phyloP scores from a whole-genome alignment of 1,140 invertebrate genomes.

The Drosophila yakuba region DNA sequence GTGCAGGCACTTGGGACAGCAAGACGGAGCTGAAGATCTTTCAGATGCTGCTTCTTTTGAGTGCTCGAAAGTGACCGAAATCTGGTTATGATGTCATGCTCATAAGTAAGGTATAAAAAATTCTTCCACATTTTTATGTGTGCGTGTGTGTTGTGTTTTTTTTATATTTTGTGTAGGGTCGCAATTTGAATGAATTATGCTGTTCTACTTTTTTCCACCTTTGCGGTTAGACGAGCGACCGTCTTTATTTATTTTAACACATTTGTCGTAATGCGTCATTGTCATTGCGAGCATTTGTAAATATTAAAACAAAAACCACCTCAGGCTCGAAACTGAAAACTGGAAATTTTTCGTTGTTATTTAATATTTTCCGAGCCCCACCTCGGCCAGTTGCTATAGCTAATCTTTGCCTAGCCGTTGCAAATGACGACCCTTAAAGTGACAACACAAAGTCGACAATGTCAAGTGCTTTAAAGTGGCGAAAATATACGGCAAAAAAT shows the following conservation, averaged over 20 bases:
- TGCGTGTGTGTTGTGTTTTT: slow-evolving; percentile 18
- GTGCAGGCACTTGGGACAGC: slow-evolving; percentile 67
- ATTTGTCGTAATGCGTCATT: slow-evolving; percentile 76
- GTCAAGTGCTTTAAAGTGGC: slow-evolving; percentile 46
- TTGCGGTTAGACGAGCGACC: slow-evolving; percentile 64
- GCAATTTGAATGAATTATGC: slow-evolving; percentile 61
- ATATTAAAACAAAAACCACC: slow-evolving; percentile 47
- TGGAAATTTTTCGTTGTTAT: slow-evolving; percentile 47
- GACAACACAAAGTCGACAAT: slow-evolving; percentile 44
- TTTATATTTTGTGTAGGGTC: slow-evolving; percentile 8
- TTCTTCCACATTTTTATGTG: slow-evolving; percentile 66
- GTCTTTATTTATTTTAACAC: slow-evolving; percentile 72
- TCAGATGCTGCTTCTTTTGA: slow-evolving; percentile 26
- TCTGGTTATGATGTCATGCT: slow-evolving; percentile 78
- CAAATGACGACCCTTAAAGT: slow-evolving; percentile 43
- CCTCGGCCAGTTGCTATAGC: slow-evolving; percentile 43
- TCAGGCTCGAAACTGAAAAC: slow-evolving; percentile 38
- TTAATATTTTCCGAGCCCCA: slow-evolving; percentile 22
- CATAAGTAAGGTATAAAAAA: slow-evolving; percentile 38
- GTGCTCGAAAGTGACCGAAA: slow-evolving; percentile 58
- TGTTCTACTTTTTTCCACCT: slow-evolving; percentile 71
- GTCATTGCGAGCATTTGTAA: slow-evolving; percentile 66
- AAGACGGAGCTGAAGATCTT: slow-evolving; percentile 23
- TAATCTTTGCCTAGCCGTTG: slow-evolving; percentile 62
- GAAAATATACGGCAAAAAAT: slow-evolving; percentile 7